Evolutionary conservation across 2,888 invertebrate genomes (phyloP), one percentile per base, ranked within the genome.

Genomic region (Cryptus viduatorius): DNA sequence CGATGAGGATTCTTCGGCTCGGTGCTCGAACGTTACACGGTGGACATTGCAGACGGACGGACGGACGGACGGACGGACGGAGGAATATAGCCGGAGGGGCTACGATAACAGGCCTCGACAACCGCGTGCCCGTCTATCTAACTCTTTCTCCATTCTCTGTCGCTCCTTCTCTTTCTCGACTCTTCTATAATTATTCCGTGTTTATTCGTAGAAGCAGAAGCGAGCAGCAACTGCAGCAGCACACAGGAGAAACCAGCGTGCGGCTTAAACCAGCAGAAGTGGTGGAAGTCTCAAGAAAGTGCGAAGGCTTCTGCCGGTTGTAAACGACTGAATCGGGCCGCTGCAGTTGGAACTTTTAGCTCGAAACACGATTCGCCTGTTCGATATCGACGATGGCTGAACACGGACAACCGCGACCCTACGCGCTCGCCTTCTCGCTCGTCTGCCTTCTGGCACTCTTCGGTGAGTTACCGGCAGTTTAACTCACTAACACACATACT

Each of bases 381-480:
- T 31, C 24, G 64, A 64, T 31, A 50, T 79, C 84, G 77, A 89
- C 86, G 79, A 91, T 91, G 91, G 89, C 87, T 87, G 84, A 87
- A 73, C 84, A 88, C 73, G 87, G 86, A 84, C 87, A 86, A 82
- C 88, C 90, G 88, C 86, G 84, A 85, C 81, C 86, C 71, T 76
- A 82, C 85, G 83, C 85, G 84, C 87, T 91, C 80, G 88, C 87
- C 85, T 86, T 92, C 87, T 90, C 88, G 81, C 89, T 91, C 87
- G 88, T 91, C 86, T 92, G 89, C 88, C 89, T 92, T 87, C 88
- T 92, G 86, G 88, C 90, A 83, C 90, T 92, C 87, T 92, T 92
- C 88, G 91, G 92, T 92, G 89, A 92, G 92, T 91, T 90, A 89
- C 88, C 86, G 86, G 84, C 79, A 73, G 82, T 81, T 65, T 50